Evolutionary conservation across 1,140 invertebrate species (phyloP), one percentile per base, ranked within the genome.

Genomic region (Drosophila rufa): DNA sequence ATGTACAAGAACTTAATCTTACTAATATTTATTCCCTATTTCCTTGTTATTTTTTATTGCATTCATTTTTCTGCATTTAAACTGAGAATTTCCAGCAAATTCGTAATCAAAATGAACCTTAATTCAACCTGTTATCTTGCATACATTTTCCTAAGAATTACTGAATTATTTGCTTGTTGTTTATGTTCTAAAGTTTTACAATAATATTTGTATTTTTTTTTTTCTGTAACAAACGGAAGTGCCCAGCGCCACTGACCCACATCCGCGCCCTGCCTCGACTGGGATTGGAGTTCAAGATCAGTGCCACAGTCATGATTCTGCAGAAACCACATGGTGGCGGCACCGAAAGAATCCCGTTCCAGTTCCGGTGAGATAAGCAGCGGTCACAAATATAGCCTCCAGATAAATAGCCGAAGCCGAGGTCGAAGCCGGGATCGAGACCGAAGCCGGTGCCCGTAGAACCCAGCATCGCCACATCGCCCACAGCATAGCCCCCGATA

Each of bases 321-420:
- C 25, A 59, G 43, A 43, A 55, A 7, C 27, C n/a, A 33, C 27
- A 69, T 66, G n/a, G 7, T 30, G 57, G 27, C 8, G 1, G 6
- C 11, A 15, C n/a, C n/a, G 9, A 60, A 43, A 25, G 36, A 57
- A 8, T 43, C 55, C 15, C 53, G 19, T 40, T 40, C 36, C 53
- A 62, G 40, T 68, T 70, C 62, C 67, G 67, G 62, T 64, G n/a
- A n/a, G 57, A 68, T 68, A 68, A 51, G 47, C 2, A 7, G n/a
- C 4, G 17, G 43, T 17, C 27, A 33, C 14, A 36, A 4, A 19
- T 17, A 19, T 14, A 47, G 15, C 15, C 14, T 30, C 30, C 30
- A 27, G 64, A 64, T 64, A 66, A 66, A 66, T 61, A 12, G 30
- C 40, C 40, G 12, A 36, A 36, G 33, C 30, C 30, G 30, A 33